Evolutionary conservation across 2,113 vertebrate genomes (phyloP).

Genomic region (Pangasianodon hypophthalmus): DNA sequence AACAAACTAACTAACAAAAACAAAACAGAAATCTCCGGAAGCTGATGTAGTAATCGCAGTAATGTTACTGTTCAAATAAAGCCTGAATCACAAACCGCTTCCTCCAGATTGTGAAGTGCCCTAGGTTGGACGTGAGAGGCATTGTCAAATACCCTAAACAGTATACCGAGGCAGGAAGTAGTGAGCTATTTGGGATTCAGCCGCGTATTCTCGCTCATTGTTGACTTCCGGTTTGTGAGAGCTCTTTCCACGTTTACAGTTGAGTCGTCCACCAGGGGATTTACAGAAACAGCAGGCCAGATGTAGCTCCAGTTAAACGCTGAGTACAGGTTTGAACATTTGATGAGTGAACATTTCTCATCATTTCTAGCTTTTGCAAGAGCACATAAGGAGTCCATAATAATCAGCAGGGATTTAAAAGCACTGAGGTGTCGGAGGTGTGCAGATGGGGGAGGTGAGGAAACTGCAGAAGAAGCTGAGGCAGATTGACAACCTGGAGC

Average conservation of each 20-base stretch:
- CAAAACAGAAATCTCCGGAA: neutral
- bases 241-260: conserved; percentile 29
- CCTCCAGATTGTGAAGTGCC: neutral
- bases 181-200: neutral
- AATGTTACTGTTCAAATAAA: neutral
- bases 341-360: neutral
- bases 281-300: no score
- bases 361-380: neutral
- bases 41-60: no score
- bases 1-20: neutral
- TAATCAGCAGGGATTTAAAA: neutral
- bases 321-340: neutral
- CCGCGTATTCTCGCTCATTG: neutral
- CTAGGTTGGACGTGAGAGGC: neutral
- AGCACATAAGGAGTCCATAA: neutral
- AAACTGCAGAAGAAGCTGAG: conserved; percentile 81
- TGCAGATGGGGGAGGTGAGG: conserved; percentile 76
- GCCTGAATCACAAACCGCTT: neutral
- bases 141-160: neutral
- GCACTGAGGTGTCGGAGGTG: neutral
- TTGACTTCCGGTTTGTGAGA: conserved; percentile 52
- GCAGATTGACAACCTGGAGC: conserved; percentile 82
- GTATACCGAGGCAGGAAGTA: neutral
- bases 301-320: neutral
- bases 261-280: neutral